Evolutionary conservation across 2,113 vertebrate genomes (phyloP).

Genomic region (Charina bottae): DNA sequence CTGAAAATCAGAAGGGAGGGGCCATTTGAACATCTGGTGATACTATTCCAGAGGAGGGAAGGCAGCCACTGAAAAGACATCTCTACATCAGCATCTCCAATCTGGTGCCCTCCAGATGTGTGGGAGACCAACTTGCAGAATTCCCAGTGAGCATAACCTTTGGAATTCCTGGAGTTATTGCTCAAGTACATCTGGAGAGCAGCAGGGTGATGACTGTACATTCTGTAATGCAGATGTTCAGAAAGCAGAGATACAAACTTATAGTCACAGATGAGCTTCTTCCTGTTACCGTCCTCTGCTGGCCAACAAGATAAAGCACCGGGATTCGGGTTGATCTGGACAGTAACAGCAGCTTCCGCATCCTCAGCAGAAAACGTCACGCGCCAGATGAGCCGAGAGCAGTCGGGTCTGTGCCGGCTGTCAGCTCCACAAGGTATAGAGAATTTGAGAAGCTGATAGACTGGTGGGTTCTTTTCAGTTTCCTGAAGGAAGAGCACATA

Average conservation of each 20-base stretch:
- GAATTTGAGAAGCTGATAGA: not conserved
- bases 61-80: too few species aligned
- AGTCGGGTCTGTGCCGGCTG: not conserved
- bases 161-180: not conserved
- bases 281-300: not conserved
- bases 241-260: not conserved
- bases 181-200: not conserved
- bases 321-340: not conserved
- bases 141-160: too few species aligned
- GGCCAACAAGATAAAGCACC: not conserved
- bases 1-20: too few species aligned
- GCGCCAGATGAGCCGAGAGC: not conserved
- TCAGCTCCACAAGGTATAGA: not conserved
- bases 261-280: not conserved
- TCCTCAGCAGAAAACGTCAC: not conserved
- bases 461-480: not conserved
- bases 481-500: not conserved
- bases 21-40: too few species aligned
- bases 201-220: not conserved
- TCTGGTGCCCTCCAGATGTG: too few species aligned
- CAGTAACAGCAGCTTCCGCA: not conserved
- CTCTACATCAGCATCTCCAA: too few species aligned
- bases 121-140: too few species aligned
- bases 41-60: too few species aligned
- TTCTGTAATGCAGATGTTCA: not conserved